Evolutionary conservation across 2,888 invertebrate genomes (phyloP), one percentile per base, ranked within the genome.

Genomic region (Venustoraphidia nigricollis): DNA sequence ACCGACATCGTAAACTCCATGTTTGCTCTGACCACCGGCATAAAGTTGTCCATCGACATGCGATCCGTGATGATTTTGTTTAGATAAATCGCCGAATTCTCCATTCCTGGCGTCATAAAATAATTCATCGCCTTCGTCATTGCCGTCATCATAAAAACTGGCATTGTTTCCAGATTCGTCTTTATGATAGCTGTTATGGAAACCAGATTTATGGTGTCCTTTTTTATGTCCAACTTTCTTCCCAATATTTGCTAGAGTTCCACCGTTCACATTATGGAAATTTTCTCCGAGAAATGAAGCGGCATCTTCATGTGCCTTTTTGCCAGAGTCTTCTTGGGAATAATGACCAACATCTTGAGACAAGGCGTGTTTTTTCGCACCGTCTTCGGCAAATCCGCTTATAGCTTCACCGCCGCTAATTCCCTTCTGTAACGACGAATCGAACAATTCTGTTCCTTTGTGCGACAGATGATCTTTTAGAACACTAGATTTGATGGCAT

Each of bases 81-180:
- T 53, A 4, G 50, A 58, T 13, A 53, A 55, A 46, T 59, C 58
- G 8, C 63, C 64, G 50, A 61, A 62, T 40, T 54, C 53, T 53
- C 62, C 62, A 51, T 58, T 60, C 9, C 59, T 56, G 34, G 59
- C 63, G 49, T 66, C 63, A 10, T 61, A 59, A 34, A 61, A 58
- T 38, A 56, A 60, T 49, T 66, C 61, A 39, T 62, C 67, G 10
- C 67, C 70, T 53, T 69, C 65, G 45, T 72, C 68, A 41, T 66
- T 65, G 40, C 65, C 72, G 57, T 81, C 81, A 56, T 82, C 82
- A 57, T 77, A 82, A 62, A 72, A 82, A 34, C 78, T 80, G 48
- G 78, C 77, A 56, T 79, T 80, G 57, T 76, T 78, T 0, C 79
- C 81, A 10, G 76, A 77, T 59, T 82, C 81, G 54, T 82, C 81